phyloP scores from a whole-genome alignment of 2,113 vertebrate species.

The Notarius quadriscutis region DNA sequence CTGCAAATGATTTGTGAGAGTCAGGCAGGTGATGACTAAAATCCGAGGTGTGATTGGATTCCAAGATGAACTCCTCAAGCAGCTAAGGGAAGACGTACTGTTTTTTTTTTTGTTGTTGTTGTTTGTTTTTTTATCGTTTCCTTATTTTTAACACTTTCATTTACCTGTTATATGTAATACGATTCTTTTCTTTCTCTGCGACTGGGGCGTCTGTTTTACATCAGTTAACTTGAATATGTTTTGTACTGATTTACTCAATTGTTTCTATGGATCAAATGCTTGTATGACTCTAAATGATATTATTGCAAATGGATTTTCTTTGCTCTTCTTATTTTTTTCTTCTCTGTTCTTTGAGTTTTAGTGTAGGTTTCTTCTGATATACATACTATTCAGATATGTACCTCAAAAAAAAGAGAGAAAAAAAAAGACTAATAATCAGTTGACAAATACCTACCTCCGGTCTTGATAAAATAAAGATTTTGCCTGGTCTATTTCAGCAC shows the following conservation, averaged over 20 bases:
- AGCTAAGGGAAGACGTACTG: constrained; percentile 77
- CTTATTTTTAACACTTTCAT: constrained; percentile 68
- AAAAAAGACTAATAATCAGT: constrained; percentile 80
- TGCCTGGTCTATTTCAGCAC: constrained; percentile 72
- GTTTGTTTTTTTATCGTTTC: constrained; percentile 66
- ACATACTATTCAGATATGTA: constrained; percentile 85
- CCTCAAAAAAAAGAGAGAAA: constrained; percentile 77
- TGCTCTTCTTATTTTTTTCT: constrained; percentile 42
- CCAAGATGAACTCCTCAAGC: constrained; percentile 70
- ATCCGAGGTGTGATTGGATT: constrained; percentile 65
- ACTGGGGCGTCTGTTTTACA: constrained; percentile 78
- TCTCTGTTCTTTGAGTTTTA: constrained; percentile 52
- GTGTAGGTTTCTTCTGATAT: constrained; percentile 62
- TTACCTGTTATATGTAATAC: constrained; percentile 61
- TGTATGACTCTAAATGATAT: constrained; percentile 78
- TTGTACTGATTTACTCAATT: constrained; percentile 85
- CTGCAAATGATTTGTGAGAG: constrained; percentile 42
- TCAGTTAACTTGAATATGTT: constrained; percentile 91
- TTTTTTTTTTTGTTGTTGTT: constrained; percentile 62
- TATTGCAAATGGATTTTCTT: constrained; percentile 73
- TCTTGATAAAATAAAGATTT: constrained; percentile 79
- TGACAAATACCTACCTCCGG: constrained; percentile 94
- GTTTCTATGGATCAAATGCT: constrained; percentile 81
- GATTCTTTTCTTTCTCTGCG: constrained; percentile 75
- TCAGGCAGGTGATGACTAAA: constrained; percentile 69